phyloP scores from a whole-genome alignment of 2,797 vertebrate species.

The Helostoma temminkii region DNA sequence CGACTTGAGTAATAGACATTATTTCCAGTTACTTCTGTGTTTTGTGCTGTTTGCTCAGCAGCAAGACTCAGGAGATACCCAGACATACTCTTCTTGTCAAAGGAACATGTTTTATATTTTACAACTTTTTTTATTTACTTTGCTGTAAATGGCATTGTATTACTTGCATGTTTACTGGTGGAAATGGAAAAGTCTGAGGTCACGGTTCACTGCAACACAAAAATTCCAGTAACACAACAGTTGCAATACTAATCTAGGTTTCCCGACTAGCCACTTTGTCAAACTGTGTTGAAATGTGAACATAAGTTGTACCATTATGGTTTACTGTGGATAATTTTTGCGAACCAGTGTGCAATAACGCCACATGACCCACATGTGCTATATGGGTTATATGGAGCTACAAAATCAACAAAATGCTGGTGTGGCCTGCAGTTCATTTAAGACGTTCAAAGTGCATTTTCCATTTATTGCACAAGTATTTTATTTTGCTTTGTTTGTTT shows the following conservation, averaged over 20 bases:
- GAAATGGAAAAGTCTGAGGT: slow-evolving; percentile 57
- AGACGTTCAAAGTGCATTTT: slow-evolving; percentile 43
- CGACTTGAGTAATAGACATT: slow-evolving; percentile 39
- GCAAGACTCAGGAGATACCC: slow-evolving; percentile 65
- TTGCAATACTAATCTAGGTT: slow-evolving; percentile 69
- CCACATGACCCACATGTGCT: slow-evolving; percentile 45
- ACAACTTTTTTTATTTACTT: slow-evolving; percentile 41
- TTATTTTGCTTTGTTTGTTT: slow-evolving; percentile 10
- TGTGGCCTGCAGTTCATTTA: slow-evolving; percentile 55
- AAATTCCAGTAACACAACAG: slow-evolving; percentile 61
- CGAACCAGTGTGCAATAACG: slow-evolving; percentile 78
- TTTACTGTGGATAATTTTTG: slow-evolving; percentile 71
- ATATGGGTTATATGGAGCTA: slow-evolving; percentile 51
- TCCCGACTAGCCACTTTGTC: slow-evolving; percentile 66
- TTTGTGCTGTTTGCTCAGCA: slow-evolving; percentile 55
- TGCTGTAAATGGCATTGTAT: slow-evolving; percentile 51
- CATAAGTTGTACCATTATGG: slow-evolving; percentile 58
- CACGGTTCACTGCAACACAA: slow-evolving; percentile 61
- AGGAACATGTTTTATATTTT: slow-evolving; percentile 48
- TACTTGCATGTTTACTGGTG: slow-evolving; percentile 77
- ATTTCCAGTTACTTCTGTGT: slow-evolving; percentile 43
- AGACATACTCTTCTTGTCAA: slow-evolving; percentile 38
- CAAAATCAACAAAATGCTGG: slow-evolving; percentile 51
- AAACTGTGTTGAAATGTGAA: slow-evolving; percentile 75
- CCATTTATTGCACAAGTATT: slow-evolving; percentile 50